Evolutionary conservation across 2,113 vertebrate species (phyloP).

Genomic region (Peromyscus californicus): DNA sequence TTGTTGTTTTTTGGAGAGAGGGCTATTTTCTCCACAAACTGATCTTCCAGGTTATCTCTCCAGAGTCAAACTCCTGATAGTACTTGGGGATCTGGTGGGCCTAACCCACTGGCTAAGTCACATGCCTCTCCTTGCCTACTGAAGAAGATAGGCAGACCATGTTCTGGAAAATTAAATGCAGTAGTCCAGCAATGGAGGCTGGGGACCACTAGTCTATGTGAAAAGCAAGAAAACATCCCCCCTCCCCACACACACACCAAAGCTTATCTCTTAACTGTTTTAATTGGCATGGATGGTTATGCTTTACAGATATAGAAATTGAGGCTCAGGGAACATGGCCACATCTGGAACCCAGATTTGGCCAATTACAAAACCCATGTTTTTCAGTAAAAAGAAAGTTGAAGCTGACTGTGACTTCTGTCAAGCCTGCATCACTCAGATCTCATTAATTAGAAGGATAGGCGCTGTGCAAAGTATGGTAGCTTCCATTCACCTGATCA

Average conservation of each 20-base stretch:
- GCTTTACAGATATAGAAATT: not conserved
- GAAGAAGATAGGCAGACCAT: not conserved
- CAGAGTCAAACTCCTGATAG: not conserved
- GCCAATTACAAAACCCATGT: not conserved
- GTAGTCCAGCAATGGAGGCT: not conserved
- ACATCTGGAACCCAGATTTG: not conserved
- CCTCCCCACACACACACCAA: not conserved
- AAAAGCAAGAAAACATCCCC: not conserved
- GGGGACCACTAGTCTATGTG: not conserved
- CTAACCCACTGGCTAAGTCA: not conserved
- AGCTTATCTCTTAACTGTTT: not conserved
- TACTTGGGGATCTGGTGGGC: not conserved
- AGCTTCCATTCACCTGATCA: not conserved
- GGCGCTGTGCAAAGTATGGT: not conserved
- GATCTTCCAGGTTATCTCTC: not conserved
- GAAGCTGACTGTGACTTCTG: not conserved
- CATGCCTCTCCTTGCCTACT: not conserved
- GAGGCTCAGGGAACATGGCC: not conserved
- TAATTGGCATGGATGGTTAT: not conserved
- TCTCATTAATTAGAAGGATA: not conserved
- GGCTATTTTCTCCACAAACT: not conserved
- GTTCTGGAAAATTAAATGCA: not conserved
- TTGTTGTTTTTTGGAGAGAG: constrained; percentile 25
- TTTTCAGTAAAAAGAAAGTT: not conserved
- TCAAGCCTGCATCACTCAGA: not conserved